Percentiles rank a stretch among this genome's conserved stretches.
Evolutionary conservation across 2,113 vertebrate genomes (phyloP).

Genomic region (Oxyruncus cristatus): DNA sequence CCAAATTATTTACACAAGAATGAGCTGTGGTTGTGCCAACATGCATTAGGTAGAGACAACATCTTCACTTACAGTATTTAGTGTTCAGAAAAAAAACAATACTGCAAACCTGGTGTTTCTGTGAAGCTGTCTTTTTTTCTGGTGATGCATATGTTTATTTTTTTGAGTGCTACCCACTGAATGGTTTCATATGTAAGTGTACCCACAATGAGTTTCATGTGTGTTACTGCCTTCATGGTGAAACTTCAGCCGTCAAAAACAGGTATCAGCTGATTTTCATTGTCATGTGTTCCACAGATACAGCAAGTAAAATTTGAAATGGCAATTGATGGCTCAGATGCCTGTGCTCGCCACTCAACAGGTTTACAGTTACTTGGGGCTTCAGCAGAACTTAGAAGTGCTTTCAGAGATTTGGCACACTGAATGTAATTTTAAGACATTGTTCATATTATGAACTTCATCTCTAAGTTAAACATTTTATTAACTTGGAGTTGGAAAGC

Average conservation of each 20-base stretch:
- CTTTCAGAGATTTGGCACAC: background rate
- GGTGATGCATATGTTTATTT: background rate
- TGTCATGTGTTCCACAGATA: background rate
- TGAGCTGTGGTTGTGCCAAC: slow-evolving; percentile 33
- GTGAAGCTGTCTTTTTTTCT: background rate
- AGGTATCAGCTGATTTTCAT: background rate
- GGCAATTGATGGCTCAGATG: background rate
- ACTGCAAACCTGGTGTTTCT: background rate
- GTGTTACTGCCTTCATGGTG: background rate
- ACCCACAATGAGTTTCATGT: background rate
- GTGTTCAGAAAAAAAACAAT: background rate
- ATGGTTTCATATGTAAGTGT: too few species aligned
- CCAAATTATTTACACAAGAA: slow-evolving; percentile 30
- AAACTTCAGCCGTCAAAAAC: background rate
- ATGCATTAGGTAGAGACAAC: background rate
- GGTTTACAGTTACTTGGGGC: background rate
- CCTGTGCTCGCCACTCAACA: background rate
- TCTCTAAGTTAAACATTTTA: background rate
- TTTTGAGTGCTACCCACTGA: background rate
- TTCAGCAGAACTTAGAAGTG: background rate
- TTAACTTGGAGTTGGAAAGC: background rate
- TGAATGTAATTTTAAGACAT: background rate
- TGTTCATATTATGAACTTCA: background rate
- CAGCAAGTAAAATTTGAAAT: background rate
- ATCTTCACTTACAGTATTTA: background rate